Evolutionary conservation across 1,140 invertebrate genomes (phyloP).

Genomic region (Goniozus legneri): DNA sequence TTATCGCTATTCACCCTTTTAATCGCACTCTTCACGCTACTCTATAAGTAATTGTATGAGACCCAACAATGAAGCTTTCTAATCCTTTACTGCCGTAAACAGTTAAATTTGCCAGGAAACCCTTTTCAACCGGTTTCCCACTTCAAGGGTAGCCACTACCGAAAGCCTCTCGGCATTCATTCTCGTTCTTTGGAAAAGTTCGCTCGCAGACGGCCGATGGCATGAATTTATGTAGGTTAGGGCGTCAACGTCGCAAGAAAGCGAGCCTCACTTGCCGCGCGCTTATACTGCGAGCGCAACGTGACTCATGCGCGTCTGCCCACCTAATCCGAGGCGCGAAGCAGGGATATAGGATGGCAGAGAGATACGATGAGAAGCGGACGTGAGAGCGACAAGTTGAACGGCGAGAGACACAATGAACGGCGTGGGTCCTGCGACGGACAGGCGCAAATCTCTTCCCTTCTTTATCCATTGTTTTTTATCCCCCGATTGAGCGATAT

Average conservation of each 20-base stretch:
- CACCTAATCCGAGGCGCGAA: conserved; percentile 29
- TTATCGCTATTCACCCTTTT: no score
- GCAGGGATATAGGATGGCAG: conserved; percentile 5
- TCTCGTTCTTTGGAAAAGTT: no score
- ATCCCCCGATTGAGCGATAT: no score
- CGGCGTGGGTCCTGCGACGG: conserved; percentile 6
- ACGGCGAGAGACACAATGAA: conserved; percentile 28
- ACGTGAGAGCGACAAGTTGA: conserved; percentile 11
- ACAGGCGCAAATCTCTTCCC: background rate
- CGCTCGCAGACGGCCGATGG: conserved; percentile 29
- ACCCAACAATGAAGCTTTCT: no score
- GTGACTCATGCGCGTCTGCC: conserved; percentile 35
- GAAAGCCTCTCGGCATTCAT: no score
- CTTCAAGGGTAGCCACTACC: no score
- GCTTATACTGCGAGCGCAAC: conserved; percentile 7
- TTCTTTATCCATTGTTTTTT: background rate
- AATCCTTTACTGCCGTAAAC: no score
- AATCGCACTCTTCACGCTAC: no score
- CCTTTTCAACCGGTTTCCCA: no score
- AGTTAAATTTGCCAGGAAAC: no score
- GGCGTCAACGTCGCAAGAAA: conserved; percentile 27
- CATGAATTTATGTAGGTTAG: conserved; percentile 37
- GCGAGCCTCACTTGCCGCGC: conserved; percentile 31
- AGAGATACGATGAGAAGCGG: conserved; percentile 17
- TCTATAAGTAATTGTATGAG: no score